phyloP scores from a whole-genome alignment of 2,113 vertebrate genomes.

The Gymnocephalus cernua region DNA sequence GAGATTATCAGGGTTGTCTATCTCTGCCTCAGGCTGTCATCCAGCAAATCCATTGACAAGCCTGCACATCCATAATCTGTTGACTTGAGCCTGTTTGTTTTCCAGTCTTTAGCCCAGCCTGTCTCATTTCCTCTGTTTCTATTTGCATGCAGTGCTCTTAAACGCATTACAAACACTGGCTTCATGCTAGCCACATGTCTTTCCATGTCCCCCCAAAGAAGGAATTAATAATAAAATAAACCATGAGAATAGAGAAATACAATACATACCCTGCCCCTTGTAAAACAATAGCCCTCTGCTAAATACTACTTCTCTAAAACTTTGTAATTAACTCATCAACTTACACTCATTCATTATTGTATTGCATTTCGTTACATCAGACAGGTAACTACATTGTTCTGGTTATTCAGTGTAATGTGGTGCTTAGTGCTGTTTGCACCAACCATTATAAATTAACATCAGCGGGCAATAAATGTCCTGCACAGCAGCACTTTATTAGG shows the following conservation, averaged over 20 bases:
- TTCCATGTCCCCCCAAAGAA: not conserved
- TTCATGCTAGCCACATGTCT: not conserved
- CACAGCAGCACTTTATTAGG: conserved; percentile 13
- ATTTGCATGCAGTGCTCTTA: conserved; percentile 38
- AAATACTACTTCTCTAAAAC: not conserved
- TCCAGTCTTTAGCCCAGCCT: conserved; percentile 35
- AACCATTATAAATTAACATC: conserved; percentile 22
- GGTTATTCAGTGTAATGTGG: not conserved
- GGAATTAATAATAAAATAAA: conserved; percentile 5
- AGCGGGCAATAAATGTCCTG: conserved; percentile 5
- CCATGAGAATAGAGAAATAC: not conserved
- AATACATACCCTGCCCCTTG: not conserved
- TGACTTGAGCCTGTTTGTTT: conserved; percentile 61
- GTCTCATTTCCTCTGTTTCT: conserved; percentile 50
- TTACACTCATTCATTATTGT: not conserved
- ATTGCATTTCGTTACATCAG: conserved; percentile 12
- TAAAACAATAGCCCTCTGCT: conserved; percentile 1
- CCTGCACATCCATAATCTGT: conserved; percentile 68
- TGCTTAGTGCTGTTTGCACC: conserved; percentile 4
- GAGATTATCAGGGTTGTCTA: conserved; percentile 72
- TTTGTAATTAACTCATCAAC: no score
- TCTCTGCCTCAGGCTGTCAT: conserved; percentile 57
- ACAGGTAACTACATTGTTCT: not conserved
- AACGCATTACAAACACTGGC: conserved; percentile 12
- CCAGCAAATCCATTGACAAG: conserved; percentile 69